Conservation (phyloP, 2,113 vertebrate genomes). For the Lasiurus borealis region DNA sequence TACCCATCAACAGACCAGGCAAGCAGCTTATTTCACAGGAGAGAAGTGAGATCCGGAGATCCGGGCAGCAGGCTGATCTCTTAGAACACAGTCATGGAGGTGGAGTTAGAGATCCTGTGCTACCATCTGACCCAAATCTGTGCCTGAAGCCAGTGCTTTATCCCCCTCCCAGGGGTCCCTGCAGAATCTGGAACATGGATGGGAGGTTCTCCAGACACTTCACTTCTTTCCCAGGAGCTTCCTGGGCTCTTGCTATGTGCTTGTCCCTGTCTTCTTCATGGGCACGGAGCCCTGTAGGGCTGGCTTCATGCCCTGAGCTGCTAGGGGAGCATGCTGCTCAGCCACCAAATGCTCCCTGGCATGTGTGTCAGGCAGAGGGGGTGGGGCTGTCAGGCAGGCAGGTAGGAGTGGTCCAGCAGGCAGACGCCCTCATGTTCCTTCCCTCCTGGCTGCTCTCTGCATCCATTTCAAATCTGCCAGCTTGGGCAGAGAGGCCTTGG, state of each 20-base stretch:
- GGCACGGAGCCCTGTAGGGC: neutral
- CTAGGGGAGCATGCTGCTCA: accelerated
- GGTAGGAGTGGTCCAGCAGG: neutral
- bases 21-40: neutral
- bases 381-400: accelerated
- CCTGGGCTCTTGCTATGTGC: neutral
- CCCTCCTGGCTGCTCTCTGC: neutral
- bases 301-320: neutral
- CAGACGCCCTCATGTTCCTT: neutral
- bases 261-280: neutral
- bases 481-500: neutral
- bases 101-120: neutral
- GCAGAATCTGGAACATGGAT: neutral
- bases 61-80: neutral
- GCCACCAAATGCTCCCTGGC: neutral
- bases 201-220: neutral
- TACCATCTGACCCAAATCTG: neutral
- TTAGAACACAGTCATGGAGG: neutral
- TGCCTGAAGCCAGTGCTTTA: neutral
- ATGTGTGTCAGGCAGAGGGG: neutral
- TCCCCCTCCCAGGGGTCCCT: neutral
- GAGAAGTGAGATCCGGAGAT: neutral
- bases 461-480: neutral
- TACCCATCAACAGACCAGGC: accelerated
- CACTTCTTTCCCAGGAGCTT: neutral